These are phyloP conservation scores for Opisthocomus hoazin DNA, from an alignment of 2,113 vertebrate genomes.

Conservation along the genomic window DNA sequence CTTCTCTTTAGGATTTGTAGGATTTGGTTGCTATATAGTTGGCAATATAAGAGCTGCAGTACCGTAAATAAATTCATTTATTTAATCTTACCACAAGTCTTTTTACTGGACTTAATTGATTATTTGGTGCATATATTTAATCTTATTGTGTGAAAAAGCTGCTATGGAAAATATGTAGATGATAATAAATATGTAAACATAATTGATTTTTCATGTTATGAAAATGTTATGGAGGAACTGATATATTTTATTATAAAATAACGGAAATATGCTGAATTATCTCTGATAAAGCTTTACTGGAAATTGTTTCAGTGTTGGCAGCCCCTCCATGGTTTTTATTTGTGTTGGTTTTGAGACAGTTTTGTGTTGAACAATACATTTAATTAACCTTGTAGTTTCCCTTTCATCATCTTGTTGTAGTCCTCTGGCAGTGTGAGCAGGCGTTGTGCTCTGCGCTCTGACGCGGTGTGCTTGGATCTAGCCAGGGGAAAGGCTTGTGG, in stretches of 20 bases:
- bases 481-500: neutral
- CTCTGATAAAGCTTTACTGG: conserved; percentile 57
- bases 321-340: conserved; percentile 32
- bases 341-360: conserved; percentile 1
- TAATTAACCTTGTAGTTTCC: neutral
- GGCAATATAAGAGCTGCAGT: conserved; percentile 64
- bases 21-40: conserved; percentile 61
- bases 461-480: neutral
- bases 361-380: neutral
- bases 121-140: conserved; percentile 61
- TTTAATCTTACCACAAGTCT: conserved; percentile 70
- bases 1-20: conserved; percentile 60
- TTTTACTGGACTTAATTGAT: conserved; percentile 63
- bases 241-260: conserved; percentile 47
- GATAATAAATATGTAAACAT: conserved; percentile 24
- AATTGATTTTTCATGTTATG: conserved; percentile 10
- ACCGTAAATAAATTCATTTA: conserved; percentile 74
- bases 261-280: conserved; percentile 38
- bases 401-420: neutral
- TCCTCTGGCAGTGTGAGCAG: neutral
- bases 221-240: conserved; percentile 5
- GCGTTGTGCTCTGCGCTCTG: neutral
- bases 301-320: conserved; percentile 4
- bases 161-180: conserved; percentile 40
- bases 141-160: conserved; percentile 34